These are phyloP conservation scores for Athalia rosae DNA, from an alignment of 2,888 invertebrate genomes.

Conservation along the genomic window DNA sequence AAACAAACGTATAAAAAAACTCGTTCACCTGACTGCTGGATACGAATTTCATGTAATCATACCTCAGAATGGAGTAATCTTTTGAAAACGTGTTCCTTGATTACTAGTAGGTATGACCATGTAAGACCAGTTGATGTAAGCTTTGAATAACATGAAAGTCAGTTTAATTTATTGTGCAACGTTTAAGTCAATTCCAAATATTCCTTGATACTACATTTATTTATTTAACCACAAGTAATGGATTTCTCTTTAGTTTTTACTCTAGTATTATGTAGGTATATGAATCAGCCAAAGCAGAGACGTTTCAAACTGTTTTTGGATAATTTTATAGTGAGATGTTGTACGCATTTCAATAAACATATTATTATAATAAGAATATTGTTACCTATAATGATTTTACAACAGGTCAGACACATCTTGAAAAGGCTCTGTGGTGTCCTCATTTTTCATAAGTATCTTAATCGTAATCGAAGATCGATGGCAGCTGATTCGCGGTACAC, in stretches of 20 bases:
- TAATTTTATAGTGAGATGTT: conserved; percentile 31
- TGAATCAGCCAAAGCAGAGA: conserved; percentile 13
- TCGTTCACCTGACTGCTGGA: no score
- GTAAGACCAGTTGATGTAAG: conserved; percentile 18
- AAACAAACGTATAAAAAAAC: not conserved
- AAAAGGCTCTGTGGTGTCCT: not conserved
- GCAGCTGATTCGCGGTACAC: conserved; percentile 17
- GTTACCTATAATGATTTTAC: conserved; percentile 9
- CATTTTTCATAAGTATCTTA: no score
- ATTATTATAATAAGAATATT: not conserved
- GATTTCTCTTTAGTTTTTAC: conserved; percentile 38
- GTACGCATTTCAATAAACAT: conserved; percentile 28
- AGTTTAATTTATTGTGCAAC: conserved; percentile 25
- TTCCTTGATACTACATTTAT: conserved; percentile 31
- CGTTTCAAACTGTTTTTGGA: conserved; percentile 33
- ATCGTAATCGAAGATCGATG: not conserved
- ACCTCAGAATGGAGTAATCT: not conserved
- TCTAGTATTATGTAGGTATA: not conserved
- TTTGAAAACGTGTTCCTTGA: conserved; percentile 3
- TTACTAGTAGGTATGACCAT: not conserved
- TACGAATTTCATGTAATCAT: no score
- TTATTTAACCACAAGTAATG: conserved; percentile 27
- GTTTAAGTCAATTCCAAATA: conserved; percentile 28
- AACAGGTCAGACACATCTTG: not conserved
- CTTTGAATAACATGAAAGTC: conserved; percentile 23